Percentiles rank a stretch among this genome's conserved stretches.
Evolutionary conservation across 2,888 invertebrate species (phyloP).

Genomic region (Galerucella pusilla): DNA sequence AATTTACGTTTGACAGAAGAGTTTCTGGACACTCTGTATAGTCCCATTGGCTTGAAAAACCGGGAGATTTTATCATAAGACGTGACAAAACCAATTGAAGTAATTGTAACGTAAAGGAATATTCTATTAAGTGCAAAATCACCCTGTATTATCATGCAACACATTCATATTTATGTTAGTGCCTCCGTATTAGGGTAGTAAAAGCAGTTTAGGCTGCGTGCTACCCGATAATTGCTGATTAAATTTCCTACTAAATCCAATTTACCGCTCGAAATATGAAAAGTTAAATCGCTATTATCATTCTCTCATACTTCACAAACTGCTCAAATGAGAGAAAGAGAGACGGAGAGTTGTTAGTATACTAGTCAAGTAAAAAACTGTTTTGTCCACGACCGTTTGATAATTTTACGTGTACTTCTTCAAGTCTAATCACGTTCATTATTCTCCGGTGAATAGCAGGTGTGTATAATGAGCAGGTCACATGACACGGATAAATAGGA

Average conservation of each 20-base stretch:
- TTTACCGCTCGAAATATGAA: constrained; percentile 56
- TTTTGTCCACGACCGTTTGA: not conserved
- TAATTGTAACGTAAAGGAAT: not conserved
- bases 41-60: too few species aligned
- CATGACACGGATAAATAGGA: too few species aligned
- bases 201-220: constrained; percentile 54
- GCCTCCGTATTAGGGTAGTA: constrained; percentile 40
- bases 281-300: constrained; percentile 55
- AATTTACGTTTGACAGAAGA: too few species aligned
- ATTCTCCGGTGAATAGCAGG: too few species aligned
- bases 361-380: constrained; percentile 51
- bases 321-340: constrained; percentile 41
- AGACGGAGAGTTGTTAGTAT: constrained; percentile 50
- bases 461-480: too few species aligned
- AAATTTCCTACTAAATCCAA: constrained; percentile 57
- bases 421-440: too few species aligned
- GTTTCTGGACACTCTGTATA: too few species aligned
- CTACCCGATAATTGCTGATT: constrained; percentile 58
- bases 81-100: not conserved
- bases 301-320: constrained; percentile 47
- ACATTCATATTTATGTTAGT: constrained; percentile 43
- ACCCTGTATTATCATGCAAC: constrained; percentile 33
- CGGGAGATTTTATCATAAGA: too few species aligned
- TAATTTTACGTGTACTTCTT: too few species aligned
- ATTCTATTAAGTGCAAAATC: not conserved